Percentiles rank a stretch among this genome's conserved stretches.
Evolutionary conservation across 2,113 vertebrate genomes (phyloP).

Genomic region (Oryzias curvinotus): DNA sequence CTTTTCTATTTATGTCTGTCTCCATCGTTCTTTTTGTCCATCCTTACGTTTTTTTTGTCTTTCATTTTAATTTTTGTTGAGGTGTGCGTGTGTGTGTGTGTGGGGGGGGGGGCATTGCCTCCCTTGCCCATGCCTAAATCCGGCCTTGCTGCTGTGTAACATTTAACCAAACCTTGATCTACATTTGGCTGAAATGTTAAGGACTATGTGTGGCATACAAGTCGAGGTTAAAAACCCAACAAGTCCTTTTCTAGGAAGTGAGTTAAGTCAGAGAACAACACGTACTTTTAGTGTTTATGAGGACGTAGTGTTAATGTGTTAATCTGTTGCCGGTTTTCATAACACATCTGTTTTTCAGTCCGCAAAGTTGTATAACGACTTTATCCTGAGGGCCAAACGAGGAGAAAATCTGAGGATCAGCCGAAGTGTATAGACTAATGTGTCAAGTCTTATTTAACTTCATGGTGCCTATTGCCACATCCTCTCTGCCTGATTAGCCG

Average conservation of each 20-base stretch:
- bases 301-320: constrained; percentile 12
- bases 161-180: too few species aligned
- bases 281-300: constrained; percentile 4
- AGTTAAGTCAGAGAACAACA: constrained; percentile 2
- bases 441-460: constrained; percentile 54
- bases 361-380: constrained; percentile 50
- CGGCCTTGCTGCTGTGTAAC: too few species aligned
- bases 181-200: too few species aligned
- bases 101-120: too few species aligned
- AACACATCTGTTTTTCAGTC: constrained; percentile 23
- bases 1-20: too few species aligned
- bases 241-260: background rate
- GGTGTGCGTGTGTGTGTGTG: too few species aligned
- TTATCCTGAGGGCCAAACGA: constrained; percentile 52
- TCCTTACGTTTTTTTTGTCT: too few species aligned
- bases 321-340: constrained; percentile 38
- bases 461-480: constrained; percentile 17
- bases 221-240: too few species aligned
- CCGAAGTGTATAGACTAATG: constrained; percentile 40
- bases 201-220: too few species aligned
- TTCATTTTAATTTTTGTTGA: too few species aligned
- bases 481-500: constrained; percentile 8
- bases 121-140: too few species aligned
- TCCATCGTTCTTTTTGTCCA: too few species aligned
- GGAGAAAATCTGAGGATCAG: constrained; percentile 65